A percentile compares a stretch with the other conserved stretches of the same genome.
Evolutionary conservation across 2,888 invertebrate species (phyloP).

Genomic region (Steromphala cineraria): DNA sequence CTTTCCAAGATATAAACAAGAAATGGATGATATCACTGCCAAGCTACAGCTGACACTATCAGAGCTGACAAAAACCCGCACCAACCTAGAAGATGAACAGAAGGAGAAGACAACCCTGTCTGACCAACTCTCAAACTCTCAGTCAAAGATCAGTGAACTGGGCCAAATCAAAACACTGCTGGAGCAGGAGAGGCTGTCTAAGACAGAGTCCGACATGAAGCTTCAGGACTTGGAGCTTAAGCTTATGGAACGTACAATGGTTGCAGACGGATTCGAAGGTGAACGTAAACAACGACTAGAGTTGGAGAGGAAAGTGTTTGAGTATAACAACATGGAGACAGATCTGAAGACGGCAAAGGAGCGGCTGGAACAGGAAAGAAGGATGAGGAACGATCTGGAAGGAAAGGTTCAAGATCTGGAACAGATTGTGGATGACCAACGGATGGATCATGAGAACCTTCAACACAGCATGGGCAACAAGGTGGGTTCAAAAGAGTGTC

Average conservation of each 20-base stretch:
- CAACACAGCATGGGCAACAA: conserved; percentile 55
- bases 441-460: conserved; percentile 57
- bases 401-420: conserved; percentile 57
- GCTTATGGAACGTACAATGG: neutral
- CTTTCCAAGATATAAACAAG: conserved; percentile 45
- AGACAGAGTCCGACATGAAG: conserved; percentile 7
- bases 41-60: conserved; percentile 62
- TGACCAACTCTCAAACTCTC: conserved; percentile 27
- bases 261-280: conserved; percentile 45
- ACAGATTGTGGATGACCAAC: conserved; percentile 61
- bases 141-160: conserved; percentile 27
- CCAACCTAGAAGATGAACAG: conserved; percentile 33
- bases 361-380: conserved; percentile 39
- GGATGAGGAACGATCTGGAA: conserved; percentile 47
- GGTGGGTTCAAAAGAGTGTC: conserved; percentile 36
- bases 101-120: conserved; percentile 28
- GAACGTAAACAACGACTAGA: conserved; percentile 58
- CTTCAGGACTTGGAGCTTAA: neutral
- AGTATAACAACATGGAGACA: conserved; percentile 46
- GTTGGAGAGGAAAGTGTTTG: conserved; percentile 50
- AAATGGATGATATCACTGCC: conserved; percentile 60
- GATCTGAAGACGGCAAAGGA: conserved; percentile 34
- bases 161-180: conserved; percentile 25
- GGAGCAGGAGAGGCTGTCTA: conserved; percentile 8
- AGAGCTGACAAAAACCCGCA: conserved; percentile 59